Conservation (phyloP, 2,888 invertebrate species). For the Neuroscelio doddi region DNA sequence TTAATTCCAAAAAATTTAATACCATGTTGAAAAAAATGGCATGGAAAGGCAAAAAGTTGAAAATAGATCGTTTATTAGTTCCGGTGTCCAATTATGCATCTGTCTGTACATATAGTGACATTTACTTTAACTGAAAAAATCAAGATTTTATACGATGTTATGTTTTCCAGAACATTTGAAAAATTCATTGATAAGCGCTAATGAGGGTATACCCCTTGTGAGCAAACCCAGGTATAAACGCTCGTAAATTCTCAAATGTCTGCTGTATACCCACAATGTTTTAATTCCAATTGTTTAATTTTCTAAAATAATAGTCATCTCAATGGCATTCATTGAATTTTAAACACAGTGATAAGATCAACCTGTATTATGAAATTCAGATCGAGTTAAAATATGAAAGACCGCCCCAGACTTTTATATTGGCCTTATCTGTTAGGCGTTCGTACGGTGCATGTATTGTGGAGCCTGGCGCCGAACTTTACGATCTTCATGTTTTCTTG, state of each 20-base stretch:
- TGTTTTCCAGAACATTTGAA: constrained; percentile 5
- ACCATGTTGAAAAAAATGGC: no score
- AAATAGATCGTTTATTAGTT: background rate
- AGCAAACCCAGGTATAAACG: constrained; percentile 11
- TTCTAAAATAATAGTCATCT: constrained; percentile 10
- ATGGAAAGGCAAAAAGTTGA: background rate
- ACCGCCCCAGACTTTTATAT: background rate
- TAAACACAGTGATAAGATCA: background rate
- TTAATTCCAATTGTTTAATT: constrained; percentile 22
- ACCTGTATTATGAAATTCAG: background rate
- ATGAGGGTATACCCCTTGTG: constrained; percentile 30
- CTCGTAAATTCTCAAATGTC: constrained; percentile 35
- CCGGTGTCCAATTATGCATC: background rate
- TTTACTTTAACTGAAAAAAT: no score
- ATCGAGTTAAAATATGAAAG: background rate
- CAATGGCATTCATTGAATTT: background rate
- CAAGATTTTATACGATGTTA: no score
- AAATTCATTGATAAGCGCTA: constrained; percentile 44
- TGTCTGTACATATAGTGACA: no score
- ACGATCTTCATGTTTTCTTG: constrained; percentile 17
- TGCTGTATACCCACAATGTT: constrained; percentile 27
- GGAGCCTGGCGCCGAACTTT: constrained; percentile 16
- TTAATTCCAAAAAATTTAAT: background rate
- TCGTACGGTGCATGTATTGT: background rate
- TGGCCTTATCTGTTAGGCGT: background rate